phyloP scores from a whole-genome alignment of 1,140 invertebrate genomes.

The Acromyrmex echinatior region DNA sequence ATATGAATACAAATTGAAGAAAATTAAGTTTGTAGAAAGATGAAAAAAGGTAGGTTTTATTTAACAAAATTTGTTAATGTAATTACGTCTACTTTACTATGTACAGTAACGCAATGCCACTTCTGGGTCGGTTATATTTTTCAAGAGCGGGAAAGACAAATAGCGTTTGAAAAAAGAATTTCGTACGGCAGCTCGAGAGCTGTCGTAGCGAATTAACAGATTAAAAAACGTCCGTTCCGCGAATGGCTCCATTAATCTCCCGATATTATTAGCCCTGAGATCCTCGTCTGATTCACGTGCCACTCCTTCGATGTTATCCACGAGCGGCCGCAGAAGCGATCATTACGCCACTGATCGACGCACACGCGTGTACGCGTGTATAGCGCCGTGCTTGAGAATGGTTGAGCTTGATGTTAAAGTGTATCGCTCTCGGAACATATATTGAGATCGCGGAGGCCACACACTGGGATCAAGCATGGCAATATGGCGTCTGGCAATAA shows the following conservation, averaged over 20 bases:
- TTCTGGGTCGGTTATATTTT: conserved; percentile 1
- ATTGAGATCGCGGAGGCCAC: conserved; percentile 29
- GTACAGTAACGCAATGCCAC: background rate
- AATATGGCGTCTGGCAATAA: conserved; percentile 33
- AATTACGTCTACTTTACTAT: background rate
- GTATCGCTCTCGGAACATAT: conserved; percentile 60
- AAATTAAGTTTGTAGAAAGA: background rate
- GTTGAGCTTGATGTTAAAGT: conserved; percentile 59
- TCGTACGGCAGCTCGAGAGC: conserved; percentile 9
- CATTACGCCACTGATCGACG: conserved; percentile 57
- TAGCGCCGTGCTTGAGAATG: conserved; percentile 44
- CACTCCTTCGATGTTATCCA: conserved; percentile 56
- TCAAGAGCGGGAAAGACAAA: background rate
- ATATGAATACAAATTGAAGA: background rate
- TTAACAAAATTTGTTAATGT: background rate
- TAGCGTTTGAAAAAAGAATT: conserved; percentile 29
- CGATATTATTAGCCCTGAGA: conserved; percentile 58
- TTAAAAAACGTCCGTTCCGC: conserved; percentile 35
- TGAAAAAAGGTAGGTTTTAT: background rate
- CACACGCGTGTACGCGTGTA: conserved; percentile 43
- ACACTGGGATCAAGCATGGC: conserved; percentile 43
- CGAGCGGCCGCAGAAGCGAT: conserved; percentile 42
- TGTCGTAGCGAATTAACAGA: conserved; percentile 47
- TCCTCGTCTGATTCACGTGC: conserved; percentile 53
- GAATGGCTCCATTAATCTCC: conserved; percentile 48